Percentiles rank a stretch among this genome's conserved stretches.
These are phyloP conservation scores for Sylvilagus floridanus DNA, from an alignment of 2,797 vertebrate genomes.

Conservation along the genomic window DNA sequence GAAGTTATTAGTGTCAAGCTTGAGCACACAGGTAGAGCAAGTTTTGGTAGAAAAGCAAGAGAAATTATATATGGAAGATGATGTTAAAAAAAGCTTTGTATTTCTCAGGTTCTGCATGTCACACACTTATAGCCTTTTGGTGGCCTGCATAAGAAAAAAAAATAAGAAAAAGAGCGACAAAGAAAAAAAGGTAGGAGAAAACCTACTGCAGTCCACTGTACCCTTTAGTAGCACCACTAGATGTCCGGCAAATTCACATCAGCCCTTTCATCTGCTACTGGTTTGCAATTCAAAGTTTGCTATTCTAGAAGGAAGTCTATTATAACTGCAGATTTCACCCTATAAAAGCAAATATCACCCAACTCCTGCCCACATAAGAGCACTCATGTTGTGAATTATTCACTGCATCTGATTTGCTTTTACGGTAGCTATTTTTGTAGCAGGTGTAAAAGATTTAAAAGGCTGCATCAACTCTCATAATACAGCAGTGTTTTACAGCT, in stretches of 20 bases:
- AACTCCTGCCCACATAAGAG: constrained; percentile 45
- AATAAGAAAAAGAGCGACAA: background rate
- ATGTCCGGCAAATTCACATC: background rate
- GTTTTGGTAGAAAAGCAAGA: constrained; percentile 67
- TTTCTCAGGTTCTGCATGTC: constrained; percentile 45
- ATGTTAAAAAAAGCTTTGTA: constrained; percentile 58
- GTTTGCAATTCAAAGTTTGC: background rate
- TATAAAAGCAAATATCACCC: constrained; percentile 66
- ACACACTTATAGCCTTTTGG: constrained; percentile 30
- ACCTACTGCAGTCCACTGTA: background rate
- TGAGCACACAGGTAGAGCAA: constrained; percentile 42
- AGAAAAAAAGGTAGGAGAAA: constrained; percentile 25
- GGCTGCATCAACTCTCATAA: constrained; percentile 17
- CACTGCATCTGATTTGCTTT: constrained; percentile 73
- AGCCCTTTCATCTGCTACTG: background rate
- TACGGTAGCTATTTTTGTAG: constrained; percentile 65
- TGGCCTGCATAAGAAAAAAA: constrained; percentile 55
- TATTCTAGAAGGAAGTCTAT: constrained; percentile 40
- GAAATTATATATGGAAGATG: constrained; percentile 14
- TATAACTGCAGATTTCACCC: background rate
- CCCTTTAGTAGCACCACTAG: background rate
- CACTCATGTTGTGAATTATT: constrained; percentile 71
- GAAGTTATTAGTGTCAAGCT: constrained; percentile 62
- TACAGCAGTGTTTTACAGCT: constrained; percentile 40
- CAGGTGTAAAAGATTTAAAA: constrained; percentile 58